Percentiles rank a stretch among this genome's conserved stretches.
Evolutionary conservation across 2,888 invertebrate species (phyloP).

Genomic region (Gandaritis pyraliata): DNA sequence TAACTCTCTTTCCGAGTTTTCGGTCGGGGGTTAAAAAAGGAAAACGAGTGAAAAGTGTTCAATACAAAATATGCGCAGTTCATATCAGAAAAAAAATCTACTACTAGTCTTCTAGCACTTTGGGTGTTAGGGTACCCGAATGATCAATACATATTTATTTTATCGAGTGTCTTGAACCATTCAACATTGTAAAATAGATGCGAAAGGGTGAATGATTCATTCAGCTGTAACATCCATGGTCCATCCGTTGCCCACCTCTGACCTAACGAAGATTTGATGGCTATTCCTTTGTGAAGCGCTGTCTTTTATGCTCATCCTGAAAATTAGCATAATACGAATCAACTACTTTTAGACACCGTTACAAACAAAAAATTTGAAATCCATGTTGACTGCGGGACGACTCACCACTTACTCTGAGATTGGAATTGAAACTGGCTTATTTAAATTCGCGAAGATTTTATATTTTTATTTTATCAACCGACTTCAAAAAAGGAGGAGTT

Average conservation of each 20-base stretch:
- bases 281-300: slow-evolving; percentile 22
- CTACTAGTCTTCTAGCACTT: too few species aligned
- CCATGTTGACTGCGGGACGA: background rate
- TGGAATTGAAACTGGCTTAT: background rate
- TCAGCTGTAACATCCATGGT: slow-evolving; percentile 17
- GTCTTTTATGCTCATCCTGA: slow-evolving; percentile 17
- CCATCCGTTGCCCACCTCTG: slow-evolving; percentile 78
- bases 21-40: too few species aligned
- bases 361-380: background rate
- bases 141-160: background rate
- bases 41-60: too few species aligned
- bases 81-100: too few species aligned
- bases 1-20: too few species aligned
- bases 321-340: slow-evolving; percentile 22
- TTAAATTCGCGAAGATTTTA: too few species aligned
- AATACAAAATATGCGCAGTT: too few species aligned
- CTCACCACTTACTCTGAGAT: too few species aligned
- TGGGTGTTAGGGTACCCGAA: too few species aligned
- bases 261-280: slow-evolving; percentile 61
- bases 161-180: background rate
- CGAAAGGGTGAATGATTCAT: slow-evolving; percentile 63
- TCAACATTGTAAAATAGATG: slow-evolving; percentile 41
- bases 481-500: too few species aligned
- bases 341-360: background rate
- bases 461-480: too few species aligned